Percentiles rank a stretch among this genome's conserved stretches.
Conservation (phyloP, 2,113 vertebrate genomes). For the Sula dactylatra region DNA sequence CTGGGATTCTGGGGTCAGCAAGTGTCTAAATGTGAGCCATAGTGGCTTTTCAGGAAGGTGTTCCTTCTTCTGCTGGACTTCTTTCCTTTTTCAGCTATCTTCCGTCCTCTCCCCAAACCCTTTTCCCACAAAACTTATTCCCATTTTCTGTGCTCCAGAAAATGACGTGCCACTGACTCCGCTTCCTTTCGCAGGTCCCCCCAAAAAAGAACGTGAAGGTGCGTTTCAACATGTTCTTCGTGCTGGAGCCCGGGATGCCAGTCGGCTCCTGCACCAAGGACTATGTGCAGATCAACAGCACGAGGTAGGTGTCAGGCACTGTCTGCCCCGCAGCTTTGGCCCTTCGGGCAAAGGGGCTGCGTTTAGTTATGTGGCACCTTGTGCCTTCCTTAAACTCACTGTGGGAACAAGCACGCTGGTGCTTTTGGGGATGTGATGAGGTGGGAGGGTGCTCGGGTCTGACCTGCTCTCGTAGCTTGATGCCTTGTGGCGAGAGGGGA, state of each 20-base stretch:
- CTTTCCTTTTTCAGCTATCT: background rate
- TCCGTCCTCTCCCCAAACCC: background rate
- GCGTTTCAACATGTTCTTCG: conserved; percentile 81
- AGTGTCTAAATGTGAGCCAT: background rate
- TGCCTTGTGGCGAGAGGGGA: background rate
- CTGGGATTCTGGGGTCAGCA: background rate
- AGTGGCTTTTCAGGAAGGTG: background rate
- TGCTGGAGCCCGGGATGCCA: conserved; percentile 65
- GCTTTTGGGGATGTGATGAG: background rate
- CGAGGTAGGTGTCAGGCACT: conserved; percentile 73
- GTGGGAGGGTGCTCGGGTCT: background rate
- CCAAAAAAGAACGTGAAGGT: conserved; percentile 77
- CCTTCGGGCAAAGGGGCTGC: background rate
- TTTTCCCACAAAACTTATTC: background rate
- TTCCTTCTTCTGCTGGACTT: background rate
- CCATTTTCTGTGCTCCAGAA: background rate
- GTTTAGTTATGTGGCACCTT: rapidly evolving
- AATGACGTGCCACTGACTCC: rapidly evolving
- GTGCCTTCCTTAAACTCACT: background rate
- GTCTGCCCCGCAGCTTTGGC: background rate
- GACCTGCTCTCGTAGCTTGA: background rate
- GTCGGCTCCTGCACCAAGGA: conserved; percentile 79
- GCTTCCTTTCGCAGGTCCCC: conserved; percentile 79
- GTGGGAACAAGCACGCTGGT: background rate
- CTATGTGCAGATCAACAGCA: conserved; percentile 81